These are phyloP conservation scores for Helicoverpa zea DNA, from an alignment of 1,140 invertebrate genomes.

Conservation along the genomic window DNA sequence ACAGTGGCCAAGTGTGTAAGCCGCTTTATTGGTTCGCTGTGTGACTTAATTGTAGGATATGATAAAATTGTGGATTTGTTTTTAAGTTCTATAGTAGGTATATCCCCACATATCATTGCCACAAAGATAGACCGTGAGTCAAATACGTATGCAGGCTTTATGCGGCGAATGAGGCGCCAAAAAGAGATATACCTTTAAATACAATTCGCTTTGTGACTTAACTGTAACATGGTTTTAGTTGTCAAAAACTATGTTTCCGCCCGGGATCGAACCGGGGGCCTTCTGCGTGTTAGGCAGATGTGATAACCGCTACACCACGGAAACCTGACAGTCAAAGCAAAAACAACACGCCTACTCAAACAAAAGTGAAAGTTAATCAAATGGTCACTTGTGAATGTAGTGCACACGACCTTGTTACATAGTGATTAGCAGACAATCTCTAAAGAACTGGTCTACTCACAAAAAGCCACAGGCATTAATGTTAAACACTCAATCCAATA, in stretches of 20 bases:
- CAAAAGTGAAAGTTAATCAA: not conserved
- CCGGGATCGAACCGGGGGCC: constrained; percentile 60
- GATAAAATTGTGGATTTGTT: not conserved
- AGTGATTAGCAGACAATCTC: no score
- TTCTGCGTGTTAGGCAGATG: constrained; percentile 61
- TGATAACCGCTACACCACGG: constrained; percentile 61
- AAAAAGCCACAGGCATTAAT: no score
- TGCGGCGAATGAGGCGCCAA: no score
- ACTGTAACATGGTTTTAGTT: no score
- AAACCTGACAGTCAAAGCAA: constrained; percentile 24
- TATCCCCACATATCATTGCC: not conserved
- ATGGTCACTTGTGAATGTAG: not conserved
- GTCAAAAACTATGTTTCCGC: constrained; percentile 54
- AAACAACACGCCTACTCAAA: not conserved
- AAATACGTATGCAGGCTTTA: no score
- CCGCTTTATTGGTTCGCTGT: constrained; percentile 35
- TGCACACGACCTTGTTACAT: no score
- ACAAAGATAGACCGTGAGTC: no score
- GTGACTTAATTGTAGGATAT: not conserved
- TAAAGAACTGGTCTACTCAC: no score
- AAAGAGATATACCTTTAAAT: no score
- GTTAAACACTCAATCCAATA: no score
- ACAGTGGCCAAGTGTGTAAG: constrained; percentile 53
- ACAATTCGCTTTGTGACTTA: no score
- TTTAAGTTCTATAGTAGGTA: not conserved